These are phyloP conservation scores for Amphilophus citrinellus DNA, from an alignment of 2,113 vertebrate genomes.

Conservation along the genomic window DNA sequence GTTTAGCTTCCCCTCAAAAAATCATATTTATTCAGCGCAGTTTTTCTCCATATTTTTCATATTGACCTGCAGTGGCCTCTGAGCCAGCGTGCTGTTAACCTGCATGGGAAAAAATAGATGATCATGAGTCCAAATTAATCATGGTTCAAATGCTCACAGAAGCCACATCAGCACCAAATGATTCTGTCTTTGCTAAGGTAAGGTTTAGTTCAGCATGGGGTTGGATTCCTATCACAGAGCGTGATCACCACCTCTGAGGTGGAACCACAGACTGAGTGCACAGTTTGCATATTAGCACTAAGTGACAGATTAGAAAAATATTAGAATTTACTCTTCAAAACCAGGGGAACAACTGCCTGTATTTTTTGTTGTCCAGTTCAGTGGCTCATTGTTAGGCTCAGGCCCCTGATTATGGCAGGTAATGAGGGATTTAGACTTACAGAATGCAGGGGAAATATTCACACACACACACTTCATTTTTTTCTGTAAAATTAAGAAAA, in stretches of 20 bases:
- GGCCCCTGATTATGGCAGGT: background rate
- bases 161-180: fast-evolving
- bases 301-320: too few relatives aligned
- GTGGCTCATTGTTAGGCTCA: background rate
- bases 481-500: background rate
- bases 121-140: background rate
- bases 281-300: too few relatives aligned
- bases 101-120: background rate
- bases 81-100: background rate
- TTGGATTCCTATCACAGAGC: background rate
- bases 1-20: background rate
- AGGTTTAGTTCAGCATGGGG: background rate
- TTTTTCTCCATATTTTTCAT: background rate
- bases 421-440: background rate
- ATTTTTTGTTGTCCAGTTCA: background rate
- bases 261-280: too few relatives aligned
- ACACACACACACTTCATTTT: too few relatives aligned
- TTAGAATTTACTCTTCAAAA: background rate
- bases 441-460: too few relatives aligned
- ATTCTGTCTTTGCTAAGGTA: background rate
- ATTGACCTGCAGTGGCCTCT: background rate
- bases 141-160: background rate
- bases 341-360: background rate
- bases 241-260: too few relatives aligned
- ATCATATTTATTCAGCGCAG: fast-evolving